Evolutionary conservation across 2,797 vertebrate species (phyloP).

Genomic region (Mormyrus hasselquistii): DNA sequence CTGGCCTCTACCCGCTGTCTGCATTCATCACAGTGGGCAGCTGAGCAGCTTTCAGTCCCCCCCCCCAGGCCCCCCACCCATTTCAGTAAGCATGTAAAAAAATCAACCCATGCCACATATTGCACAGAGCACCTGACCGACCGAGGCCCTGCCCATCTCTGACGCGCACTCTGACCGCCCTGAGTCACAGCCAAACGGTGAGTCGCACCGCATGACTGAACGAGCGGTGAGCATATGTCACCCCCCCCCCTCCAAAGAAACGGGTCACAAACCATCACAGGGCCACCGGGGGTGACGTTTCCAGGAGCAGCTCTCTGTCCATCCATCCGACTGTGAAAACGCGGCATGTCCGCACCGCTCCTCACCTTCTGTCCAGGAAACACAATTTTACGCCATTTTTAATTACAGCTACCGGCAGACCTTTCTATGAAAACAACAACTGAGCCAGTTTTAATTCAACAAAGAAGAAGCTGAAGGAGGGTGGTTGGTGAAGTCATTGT

Average conservation of each 20-base stretch:
- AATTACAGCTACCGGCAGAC: background rate
- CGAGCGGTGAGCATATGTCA: constrained; percentile 33
- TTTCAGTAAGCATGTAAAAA: constrained; percentile 54
- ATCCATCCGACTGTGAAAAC: background rate
- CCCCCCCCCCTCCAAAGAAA: background rate
- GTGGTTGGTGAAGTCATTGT: background rate
- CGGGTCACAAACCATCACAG: background rate
- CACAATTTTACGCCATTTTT: background rate
- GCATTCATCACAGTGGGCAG: constrained; percentile 44
- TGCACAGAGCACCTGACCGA: constrained; percentile 41
- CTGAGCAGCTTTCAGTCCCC: constrained; percentile 49
- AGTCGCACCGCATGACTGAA: background rate
- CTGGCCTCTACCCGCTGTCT: constrained; percentile 32
- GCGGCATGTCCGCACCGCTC: background rate
- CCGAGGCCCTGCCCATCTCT: background rate
- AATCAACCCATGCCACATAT: constrained; percentile 44
- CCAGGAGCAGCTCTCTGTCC: background rate
- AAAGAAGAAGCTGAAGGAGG: background rate
- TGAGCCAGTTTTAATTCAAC: background rate
- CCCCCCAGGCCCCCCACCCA: constrained; percentile 16
- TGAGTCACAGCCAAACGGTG: background rate
- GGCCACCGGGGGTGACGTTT: background rate
- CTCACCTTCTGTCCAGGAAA: constrained; percentile 3
- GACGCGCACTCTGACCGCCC: background rate
- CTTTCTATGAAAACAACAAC: background rate